Base-by-base conservation (phyloP, 1,140 invertebrate genomes). In the Tetramorium simillimum region DNA sequence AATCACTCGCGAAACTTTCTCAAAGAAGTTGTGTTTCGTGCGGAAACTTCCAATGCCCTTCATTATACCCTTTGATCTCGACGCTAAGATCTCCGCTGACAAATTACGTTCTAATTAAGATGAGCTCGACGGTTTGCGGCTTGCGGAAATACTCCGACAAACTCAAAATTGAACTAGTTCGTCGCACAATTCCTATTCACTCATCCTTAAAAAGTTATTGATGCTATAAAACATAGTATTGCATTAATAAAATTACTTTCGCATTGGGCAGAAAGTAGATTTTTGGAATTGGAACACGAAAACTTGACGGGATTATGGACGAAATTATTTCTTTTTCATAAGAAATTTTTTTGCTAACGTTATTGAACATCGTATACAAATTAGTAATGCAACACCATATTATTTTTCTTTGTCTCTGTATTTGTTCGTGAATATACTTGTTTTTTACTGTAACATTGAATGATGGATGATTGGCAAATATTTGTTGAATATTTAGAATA, bases 1-100 rank as follows among this genome's bases (percentile, higher is more conserved):
- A 93, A 93, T 92, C 88, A 90, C 43, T 85, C 67, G 87, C 67
- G 28, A 62, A 86, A 89, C 53, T 90, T 89, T 86, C 88, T 89
- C 88, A 86, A 90, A 89, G 88, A 86, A 90, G 76, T 89, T 81
- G 84, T 86, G 86, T 86, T 80, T 91, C 86, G 85, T 88, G 88
- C 86, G 86, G 90, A 92, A 91, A 90, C 85, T 88, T 86, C 87
- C 84, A 78, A 85, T 85, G 73, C 67, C 81, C 73, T 43, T 62
- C 56, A 77, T 60, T 82, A 78, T 78, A 67, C 28, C 75, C 82
- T 85, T 88, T 88, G 86, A 86, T 89, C 84, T 87, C 51, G 46
- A 72, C 62, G 82, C 67, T 82, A 72, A 86, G 76, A 76, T 37
- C 76, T 89, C n/a, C 75, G 53, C 53, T 78, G 87, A 51, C 85